Evolutionary conservation across 2,888 invertebrate genomes (phyloP).

Genomic region (Sepiola atlantica): DNA sequence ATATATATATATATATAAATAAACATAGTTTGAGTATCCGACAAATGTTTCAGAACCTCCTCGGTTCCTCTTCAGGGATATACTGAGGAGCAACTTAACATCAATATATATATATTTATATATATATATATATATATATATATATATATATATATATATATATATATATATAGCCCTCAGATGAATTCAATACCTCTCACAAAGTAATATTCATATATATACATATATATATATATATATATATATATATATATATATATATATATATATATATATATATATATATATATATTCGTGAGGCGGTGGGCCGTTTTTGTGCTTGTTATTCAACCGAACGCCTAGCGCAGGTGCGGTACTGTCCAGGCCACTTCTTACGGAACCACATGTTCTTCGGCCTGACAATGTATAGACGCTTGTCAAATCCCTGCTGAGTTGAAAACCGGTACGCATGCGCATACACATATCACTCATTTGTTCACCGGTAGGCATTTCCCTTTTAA

Average conservation of each 20-base stretch:
- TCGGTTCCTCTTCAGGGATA: too few relatives aligned
- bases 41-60: too few relatives aligned
- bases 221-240: not conserved
- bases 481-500: not conserved
- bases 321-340: not conserved
- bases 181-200: too few relatives aligned
- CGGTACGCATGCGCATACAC: not conserved
- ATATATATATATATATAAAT: too few relatives aligned
- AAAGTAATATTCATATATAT: too few relatives aligned
- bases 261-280: not conserved
- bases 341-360: not conserved
- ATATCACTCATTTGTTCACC: not conserved
- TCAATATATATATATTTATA: too few relatives aligned
- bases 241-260: not conserved
- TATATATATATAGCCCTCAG: too few relatives aligned
- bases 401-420: not conserved
- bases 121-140: too few relatives aligned
- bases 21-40: too few relatives aligned
- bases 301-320: not conserved
- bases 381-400: conserved; percentile 11
- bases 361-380: not conserved
- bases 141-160: too few relatives aligned
- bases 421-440: not conserved
- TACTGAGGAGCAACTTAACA: too few relatives aligned
- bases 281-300: not conserved